Conservation (phyloP, 1,140 invertebrate species). For the Nasonia vitripennis region DNA sequence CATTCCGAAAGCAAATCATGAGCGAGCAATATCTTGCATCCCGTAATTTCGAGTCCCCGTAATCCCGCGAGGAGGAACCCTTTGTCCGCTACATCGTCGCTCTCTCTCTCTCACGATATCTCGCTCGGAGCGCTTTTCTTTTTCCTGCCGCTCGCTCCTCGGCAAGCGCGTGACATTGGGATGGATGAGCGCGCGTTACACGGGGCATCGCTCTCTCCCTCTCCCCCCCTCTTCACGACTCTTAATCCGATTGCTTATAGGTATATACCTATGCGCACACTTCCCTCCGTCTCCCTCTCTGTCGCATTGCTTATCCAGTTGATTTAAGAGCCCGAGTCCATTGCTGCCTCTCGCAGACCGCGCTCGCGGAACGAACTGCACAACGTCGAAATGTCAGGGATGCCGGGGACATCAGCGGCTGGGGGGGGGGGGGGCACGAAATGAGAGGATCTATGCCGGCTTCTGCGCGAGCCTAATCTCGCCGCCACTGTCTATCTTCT, state of each 20-base stretch:
- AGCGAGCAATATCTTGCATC: neutral
- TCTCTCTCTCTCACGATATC: neutral
- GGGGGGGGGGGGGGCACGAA: neutral
- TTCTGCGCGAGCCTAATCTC: neutral
- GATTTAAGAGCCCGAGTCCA: constrained; percentile 47
- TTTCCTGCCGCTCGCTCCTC: neutral
- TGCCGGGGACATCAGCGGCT: neutral
- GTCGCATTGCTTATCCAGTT: constrained; percentile 38
- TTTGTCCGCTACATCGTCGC: neutral
- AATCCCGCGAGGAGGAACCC: neutral
- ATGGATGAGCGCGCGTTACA: constrained; percentile 43
- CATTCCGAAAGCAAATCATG: neutral
- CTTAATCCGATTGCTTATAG: constrained; percentile 42
- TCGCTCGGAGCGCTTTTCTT: constrained; percentile 14
- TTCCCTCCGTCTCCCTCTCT: neutral
- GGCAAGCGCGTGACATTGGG: constrained; percentile 34
- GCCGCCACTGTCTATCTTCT: constrained; percentile 21
- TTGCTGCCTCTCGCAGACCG: neutral
- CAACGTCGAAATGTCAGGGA: constrained; percentile 25
- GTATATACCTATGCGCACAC: neutral
- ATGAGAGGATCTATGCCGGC: constrained; percentile 31
- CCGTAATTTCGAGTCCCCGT: neutral
- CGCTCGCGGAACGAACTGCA: constrained; percentile 10
- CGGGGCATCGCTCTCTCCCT: constrained; percentile 21
- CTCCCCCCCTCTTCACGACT: constrained; percentile 7